Base-by-base conservation (phyloP, 2,797 vertebrate genomes). In the Eurystomus glaucurus region DNA sequence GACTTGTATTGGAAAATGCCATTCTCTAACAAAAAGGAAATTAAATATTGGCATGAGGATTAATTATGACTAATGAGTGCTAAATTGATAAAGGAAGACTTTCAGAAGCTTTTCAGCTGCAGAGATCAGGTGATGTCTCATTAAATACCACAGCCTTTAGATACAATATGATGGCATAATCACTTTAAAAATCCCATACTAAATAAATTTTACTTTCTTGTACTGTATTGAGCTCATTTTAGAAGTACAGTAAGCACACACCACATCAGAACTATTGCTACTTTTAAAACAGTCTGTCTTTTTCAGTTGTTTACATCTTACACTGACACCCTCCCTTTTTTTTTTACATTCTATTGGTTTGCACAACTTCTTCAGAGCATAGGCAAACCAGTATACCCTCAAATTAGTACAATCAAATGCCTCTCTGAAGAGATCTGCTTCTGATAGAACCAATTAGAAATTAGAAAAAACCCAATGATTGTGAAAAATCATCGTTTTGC, bases 21-120 rank as follows among this genome's bases (percentile, higher is more conserved):
- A 28, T 79, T 91, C 55, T 76, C 26, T 80, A 84, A 90, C 29
- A 84, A 92, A 94, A 80, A 55, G 22, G 18, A 94, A 83, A 84
- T 75, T 75, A 81, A 90, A 68, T 80, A 62, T 87, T 85, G 43
- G 15, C 58, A 55, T 54, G 52, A 82, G n/a, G 50, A 85, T 92
- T 86, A 92, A 85, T 86, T 90, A 43, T 68, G 31, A 55, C 28
- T 87, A 55, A 33, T 55, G 65, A 85, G 14, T 64, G 14, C 60
- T 77, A 85, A 89, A 79, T 14, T 86, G 62, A 58, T 64, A 76
- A 92, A 84, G 45, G 5, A 84, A 69, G 46, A 55, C 33, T 82
- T 82, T 52, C 66, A 87, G 68, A 92, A 85, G 20, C 12, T 61
- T 18, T 95, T 75, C 48, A 94, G 60, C 48, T 74, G 21, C 28